These are phyloP conservation scores for Mungos mungo DNA, from an alignment of 2,113 vertebrate genomes.

Conservation along the genomic window DNA sequence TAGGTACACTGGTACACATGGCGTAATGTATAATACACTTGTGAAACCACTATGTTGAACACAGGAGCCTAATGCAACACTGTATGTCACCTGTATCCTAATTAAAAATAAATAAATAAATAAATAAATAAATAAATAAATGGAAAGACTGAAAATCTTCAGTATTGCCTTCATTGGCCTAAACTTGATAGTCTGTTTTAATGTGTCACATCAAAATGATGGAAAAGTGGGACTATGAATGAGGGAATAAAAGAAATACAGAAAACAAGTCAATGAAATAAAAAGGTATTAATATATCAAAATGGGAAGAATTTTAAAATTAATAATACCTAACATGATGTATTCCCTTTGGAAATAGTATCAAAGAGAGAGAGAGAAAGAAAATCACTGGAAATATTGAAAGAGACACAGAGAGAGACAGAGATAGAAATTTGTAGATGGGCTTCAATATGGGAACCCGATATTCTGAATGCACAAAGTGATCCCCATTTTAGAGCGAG, in stretches of 20 bases:
- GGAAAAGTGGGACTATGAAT: background rate
- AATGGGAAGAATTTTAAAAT: background rate
- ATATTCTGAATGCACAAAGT: background rate
- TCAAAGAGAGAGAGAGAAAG: background rate
- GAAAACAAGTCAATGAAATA: no score
- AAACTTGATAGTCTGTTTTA: background rate
- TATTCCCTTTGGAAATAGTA: background rate
- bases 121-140: background rate
- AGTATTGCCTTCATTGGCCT: background rate
- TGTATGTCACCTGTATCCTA: background rate
- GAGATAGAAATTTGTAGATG: background rate
- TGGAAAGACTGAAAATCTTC: background rate
- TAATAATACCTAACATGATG: background rate
- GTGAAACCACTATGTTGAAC: background rate
- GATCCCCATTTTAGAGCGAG: background rate
- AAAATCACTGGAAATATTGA: background rate
- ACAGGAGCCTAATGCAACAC: background rate
- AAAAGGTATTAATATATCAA: background rate
- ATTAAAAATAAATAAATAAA: background rate
- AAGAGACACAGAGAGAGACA: background rate
- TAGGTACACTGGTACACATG: background rate
- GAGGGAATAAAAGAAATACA: background rate
- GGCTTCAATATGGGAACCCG: background rate
- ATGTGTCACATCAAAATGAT: background rate
- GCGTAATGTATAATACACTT: background rate